Conservation (phyloP, 2,888 invertebrate species). For the Yponomeuta plumbellus region DNA sequence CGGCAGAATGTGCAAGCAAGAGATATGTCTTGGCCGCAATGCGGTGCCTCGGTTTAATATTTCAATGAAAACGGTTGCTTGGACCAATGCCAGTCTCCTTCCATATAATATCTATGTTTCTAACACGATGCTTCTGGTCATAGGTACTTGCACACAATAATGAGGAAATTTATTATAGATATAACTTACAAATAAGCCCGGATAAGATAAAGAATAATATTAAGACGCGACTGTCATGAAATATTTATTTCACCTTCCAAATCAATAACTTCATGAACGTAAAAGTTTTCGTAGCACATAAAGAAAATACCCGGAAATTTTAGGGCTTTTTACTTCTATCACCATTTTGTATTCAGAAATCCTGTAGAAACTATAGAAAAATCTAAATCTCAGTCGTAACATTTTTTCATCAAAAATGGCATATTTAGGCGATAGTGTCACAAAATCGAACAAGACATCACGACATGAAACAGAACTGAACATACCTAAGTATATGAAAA, state of each 20-base stretch:
- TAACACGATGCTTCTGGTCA: not conserved
- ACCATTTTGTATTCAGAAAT: too few relatives aligned
- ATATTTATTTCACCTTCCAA: too few relatives aligned
- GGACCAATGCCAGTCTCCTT: conserved; percentile 53
- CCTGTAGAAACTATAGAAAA: too few relatives aligned
- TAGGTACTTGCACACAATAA: not conserved
- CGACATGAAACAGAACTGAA: conserved; percentile 19
- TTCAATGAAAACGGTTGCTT: conserved; percentile 70
- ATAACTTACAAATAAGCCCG: not conserved
- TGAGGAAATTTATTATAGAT: not conserved
- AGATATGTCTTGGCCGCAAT: conserved; percentile 49
- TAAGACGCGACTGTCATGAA: too few relatives aligned
- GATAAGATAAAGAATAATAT: too few relatives aligned
- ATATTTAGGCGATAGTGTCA: too few relatives aligned
- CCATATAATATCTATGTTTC: not conserved
- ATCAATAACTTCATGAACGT: too few relatives aligned
- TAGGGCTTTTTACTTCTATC: too few relatives aligned
- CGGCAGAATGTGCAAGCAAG: conserved; percentile 49
- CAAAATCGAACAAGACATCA: not conserved
- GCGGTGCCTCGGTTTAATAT: conserved; percentile 72
- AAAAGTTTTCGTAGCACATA: too few relatives aligned
- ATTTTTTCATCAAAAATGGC: too few relatives aligned
- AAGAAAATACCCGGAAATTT: too few relatives aligned
- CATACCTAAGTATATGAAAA: conserved; percentile 29
- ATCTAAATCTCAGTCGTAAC: too few relatives aligned